Evolutionary conservation across 2,797 vertebrate genomes (phyloP).

Genomic region (Acipenser ruthenus): DNA sequence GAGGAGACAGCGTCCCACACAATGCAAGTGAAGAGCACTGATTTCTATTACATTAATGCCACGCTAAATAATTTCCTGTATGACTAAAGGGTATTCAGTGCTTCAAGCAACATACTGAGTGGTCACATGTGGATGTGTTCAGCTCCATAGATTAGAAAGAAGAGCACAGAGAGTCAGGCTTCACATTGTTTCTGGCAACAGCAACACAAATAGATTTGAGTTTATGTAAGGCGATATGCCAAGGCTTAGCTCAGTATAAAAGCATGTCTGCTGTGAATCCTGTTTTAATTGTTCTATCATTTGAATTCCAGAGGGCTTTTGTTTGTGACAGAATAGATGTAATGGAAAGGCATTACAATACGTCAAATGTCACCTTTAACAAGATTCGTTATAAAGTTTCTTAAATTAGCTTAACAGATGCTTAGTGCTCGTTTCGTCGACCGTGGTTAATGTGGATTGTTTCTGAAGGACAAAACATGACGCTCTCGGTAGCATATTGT

Average conservation of each 20-base stretch:
- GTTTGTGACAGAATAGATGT: background rate
- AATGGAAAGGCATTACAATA: background rate
- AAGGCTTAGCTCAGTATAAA: background rate
- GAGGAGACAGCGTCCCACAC: slow-evolving; percentile 6
- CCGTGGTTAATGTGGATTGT: background rate
- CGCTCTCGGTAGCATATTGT: background rate
- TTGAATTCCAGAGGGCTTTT: background rate
- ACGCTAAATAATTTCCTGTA: slow-evolving; percentile 5
- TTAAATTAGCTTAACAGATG: slow-evolving; percentile 1
- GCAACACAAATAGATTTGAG: slow-evolving; percentile 1
- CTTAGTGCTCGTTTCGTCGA: background rate
- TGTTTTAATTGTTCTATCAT: background rate
- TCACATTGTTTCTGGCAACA: slow-evolving; percentile 6
- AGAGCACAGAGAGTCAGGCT: background rate
- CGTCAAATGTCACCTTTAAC: background rate
- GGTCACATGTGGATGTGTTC: background rate
- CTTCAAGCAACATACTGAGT: background rate
- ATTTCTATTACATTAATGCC: slow-evolving; percentile 11
- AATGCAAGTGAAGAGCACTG: slow-evolving; percentile 1
- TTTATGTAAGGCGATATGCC: background rate
- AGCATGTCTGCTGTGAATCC: background rate
- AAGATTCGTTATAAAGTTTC: background rate
- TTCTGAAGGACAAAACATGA: background rate
- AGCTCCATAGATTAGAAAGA: background rate
- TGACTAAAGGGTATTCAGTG: background rate